phyloP scores from a whole-genome alignment of 2,888 invertebrate genomes.

The Diogma glabrata region DNA sequence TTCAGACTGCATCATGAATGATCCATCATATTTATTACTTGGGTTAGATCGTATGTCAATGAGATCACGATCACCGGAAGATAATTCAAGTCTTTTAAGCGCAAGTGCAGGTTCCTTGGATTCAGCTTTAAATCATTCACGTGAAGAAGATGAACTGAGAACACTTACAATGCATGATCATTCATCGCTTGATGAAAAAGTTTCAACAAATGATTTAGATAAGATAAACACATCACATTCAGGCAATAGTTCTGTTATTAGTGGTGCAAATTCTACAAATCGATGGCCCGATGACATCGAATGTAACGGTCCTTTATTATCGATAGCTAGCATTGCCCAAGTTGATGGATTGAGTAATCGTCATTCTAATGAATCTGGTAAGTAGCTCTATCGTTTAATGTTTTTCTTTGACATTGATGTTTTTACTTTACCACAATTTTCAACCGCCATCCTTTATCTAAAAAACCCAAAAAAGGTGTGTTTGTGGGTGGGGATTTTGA shows the following conservation, averaged over 20 bases:
- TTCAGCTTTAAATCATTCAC: slow-evolving; percentile 79
- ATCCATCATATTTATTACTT: slow-evolving; percentile 50
- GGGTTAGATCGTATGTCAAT: slow-evolving; percentile 56
- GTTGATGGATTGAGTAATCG: slow-evolving; percentile 25
- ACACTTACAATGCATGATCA: slow-evolving; percentile 41
- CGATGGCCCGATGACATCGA: slow-evolving; percentile 4
- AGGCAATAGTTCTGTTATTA: not conserved
- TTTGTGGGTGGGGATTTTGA: too few relatives aligned
- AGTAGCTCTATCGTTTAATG: too few relatives aligned
- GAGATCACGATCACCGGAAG: slow-evolving; percentile 62
- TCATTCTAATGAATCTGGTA: slow-evolving; percentile 37
- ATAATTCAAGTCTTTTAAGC: slow-evolving; percentile 52
- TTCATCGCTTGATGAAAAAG: slow-evolving; percentile 26
- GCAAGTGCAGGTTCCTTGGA: slow-evolving; percentile 73
- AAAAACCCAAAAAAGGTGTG: too few relatives aligned
- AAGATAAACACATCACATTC: slow-evolving; percentile 12
- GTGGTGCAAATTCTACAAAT: not conserved
- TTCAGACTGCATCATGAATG: slow-evolving; percentile 31
- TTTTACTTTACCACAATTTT: too few relatives aligned
- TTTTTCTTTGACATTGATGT: too few relatives aligned
- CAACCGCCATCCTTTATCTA: too few relatives aligned
- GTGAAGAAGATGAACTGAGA: slow-evolving; percentile 64
- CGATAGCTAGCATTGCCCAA: not conserved
- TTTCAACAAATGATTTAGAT: slow-evolving; percentile 29
- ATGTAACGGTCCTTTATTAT: not conserved